Percentiles rank a stretch among this genome's conserved stretches.
Evolutionary conservation across 2,888 invertebrate genomes (phyloP).

Genomic region (Phyllotreta cruciferae): DNA sequence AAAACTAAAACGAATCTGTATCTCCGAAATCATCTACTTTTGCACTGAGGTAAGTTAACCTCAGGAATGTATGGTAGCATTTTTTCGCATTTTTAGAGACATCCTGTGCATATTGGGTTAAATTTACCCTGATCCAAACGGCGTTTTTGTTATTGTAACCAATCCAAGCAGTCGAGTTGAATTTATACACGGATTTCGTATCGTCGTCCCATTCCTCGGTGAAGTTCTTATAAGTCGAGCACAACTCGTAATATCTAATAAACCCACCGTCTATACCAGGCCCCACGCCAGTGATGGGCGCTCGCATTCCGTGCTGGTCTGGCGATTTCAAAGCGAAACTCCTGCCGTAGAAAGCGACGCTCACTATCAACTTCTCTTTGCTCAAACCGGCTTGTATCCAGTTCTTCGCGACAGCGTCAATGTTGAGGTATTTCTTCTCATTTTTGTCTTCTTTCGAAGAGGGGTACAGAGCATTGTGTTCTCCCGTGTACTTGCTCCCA

Average conservation of each 20-base stretch:
- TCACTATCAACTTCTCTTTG: conserved; percentile 70
- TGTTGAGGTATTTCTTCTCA: conserved; percentile 39
- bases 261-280: conserved; percentile 32
- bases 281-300: conserved; percentile 61
- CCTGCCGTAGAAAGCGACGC: conserved; percentile 74
- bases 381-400: conserved; percentile 66
- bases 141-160: conserved; percentile 42
- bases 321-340: conserved; percentile 66
- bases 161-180: conserved; percentile 41
- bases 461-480: conserved; percentile 69
- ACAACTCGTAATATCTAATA: conserved; percentile 38
- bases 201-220: conserved; percentile 43
- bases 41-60: too few species aligned
- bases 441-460: conserved; percentile 54
- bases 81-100: too few species aligned
- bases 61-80: too few species aligned
- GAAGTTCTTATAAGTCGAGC: conserved; percentile 36
- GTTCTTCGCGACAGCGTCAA: conserved; percentile 38
- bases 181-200: conserved; percentile 42
- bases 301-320: conserved; percentile 38
- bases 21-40: too few species aligned
- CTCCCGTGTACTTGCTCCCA: conserved; percentile 70
- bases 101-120: too few species aligned
- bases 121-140: conserved; percentile 38
- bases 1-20: too few species aligned